Evolutionary conservation across 2,113 vertebrate species (phyloP).

Genomic region (Crocuta crocuta): DNA sequence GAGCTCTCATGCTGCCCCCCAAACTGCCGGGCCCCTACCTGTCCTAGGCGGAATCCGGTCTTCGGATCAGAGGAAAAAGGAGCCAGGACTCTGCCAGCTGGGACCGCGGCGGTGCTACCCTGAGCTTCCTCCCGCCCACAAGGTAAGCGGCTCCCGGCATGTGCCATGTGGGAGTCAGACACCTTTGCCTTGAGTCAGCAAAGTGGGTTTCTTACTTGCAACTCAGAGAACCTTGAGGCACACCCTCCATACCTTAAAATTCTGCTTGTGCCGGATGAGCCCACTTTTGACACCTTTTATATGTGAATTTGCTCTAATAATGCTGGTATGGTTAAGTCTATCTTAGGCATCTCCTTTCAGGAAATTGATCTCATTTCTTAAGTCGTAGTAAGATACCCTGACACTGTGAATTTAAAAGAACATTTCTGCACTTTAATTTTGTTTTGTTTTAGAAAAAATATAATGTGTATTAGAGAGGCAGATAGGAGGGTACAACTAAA

Average conservation of each 20-base stretch:
- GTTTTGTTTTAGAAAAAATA: conserved; percentile 64
- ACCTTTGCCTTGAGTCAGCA: neutral
- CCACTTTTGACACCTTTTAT: neutral
- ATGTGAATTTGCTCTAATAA: neutral
- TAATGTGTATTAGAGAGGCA: conserved; percentile 79
- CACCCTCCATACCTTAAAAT: neutral
- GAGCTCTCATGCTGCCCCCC: neutral
- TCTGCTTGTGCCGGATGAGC: neutral
- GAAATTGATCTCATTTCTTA: neutral
- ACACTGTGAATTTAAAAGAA: neutral
- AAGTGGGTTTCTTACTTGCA: neutral
- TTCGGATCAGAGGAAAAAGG: too few species aligned
- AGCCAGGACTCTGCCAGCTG: neutral
- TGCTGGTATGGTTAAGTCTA: neutral
- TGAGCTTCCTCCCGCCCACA: neutral
- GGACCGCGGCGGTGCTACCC: neutral
- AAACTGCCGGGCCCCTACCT: too few species aligned
- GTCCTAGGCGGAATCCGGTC: too few species aligned
- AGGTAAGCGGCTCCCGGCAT: neutral
- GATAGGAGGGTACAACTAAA: conserved; percentile 70
- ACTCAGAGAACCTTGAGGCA: neutral
- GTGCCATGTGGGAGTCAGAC: neutral
- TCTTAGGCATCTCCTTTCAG: neutral
- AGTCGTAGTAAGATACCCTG: neutral
- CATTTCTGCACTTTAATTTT: neutral